Evolutionary conservation across 64 coral and sea anemone species (phyloP).

Genomic region (Pocillopora damicornis): DNA sequence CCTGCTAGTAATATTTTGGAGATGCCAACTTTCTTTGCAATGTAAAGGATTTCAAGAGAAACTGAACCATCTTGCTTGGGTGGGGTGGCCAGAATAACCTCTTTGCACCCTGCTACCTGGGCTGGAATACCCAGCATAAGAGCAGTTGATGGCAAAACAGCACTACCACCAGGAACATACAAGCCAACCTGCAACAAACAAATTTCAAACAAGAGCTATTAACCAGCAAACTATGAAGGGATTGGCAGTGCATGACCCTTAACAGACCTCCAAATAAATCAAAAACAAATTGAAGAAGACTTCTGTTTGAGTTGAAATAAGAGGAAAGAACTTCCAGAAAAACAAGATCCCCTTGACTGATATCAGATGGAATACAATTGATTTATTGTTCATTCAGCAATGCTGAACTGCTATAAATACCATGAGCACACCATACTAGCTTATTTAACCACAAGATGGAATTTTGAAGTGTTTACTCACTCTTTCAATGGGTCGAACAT

Average conservation of each 20-base stretch:
- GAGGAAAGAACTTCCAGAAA: no score
- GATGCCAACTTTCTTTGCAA: constrained; percentile 54
- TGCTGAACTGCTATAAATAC: not conserved
- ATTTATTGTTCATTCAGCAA: no score
- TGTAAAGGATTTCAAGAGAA: constrained; percentile 42
- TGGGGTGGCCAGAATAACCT: constrained; percentile 51
- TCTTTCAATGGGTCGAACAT: constrained; percentile 52
- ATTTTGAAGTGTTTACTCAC: not conserved
- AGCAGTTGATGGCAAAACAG: constrained; percentile 56
- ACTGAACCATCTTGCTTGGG: constrained; percentile 52
- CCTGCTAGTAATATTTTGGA: constrained; percentile 63
- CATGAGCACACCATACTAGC: not conserved
- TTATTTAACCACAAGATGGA: not conserved
- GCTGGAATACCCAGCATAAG: constrained; percentile 63
- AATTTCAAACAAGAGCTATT: not conserved
- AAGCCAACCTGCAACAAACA: constrained; percentile 31
- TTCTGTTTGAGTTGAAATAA: no score
- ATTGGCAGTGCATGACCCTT: no score
- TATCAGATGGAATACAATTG: no score
- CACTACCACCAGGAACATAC: constrained; percentile 59
- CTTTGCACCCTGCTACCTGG: constrained; percentile 54
- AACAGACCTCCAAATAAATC: no score
- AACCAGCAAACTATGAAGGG: no score
- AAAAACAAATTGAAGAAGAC: no score
- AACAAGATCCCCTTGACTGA: no score